Conservation (phyloP, 2,797 vertebrate genomes). For the Coregonus suidteri region DNA sequence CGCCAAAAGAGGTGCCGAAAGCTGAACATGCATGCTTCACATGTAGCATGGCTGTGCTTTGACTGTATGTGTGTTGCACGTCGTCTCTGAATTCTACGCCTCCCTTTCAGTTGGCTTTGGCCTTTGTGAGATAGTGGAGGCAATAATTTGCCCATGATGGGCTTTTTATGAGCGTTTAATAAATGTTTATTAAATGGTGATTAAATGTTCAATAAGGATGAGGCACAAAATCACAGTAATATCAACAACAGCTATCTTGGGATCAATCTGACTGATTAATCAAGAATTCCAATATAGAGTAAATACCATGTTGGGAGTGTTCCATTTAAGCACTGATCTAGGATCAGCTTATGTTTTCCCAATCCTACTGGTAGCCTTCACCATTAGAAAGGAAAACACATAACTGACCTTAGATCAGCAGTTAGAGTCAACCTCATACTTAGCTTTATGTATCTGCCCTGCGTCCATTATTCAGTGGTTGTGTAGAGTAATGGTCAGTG, state of each 20-base stretch:
- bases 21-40: background rate
- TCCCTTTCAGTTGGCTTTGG: background rate
- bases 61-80: background rate
- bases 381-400: background rate
- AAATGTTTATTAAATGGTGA: background rate
- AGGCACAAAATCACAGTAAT: background rate
- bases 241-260: too few species aligned
- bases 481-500: slow-evolving; percentile 32
- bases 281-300: too few species aligned
- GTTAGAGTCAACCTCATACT: background rate
- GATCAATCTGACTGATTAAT: too few species aligned
- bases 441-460: background rate
- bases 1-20: background rate
- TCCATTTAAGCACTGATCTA: background rate
- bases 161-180: background rate
- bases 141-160: background rate
- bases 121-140: background rate
- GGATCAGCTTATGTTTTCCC: background rate
- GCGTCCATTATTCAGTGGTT: slow-evolving; percentile 7
- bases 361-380: background rate
- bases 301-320: too few species aligned
- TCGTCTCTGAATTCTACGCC: background rate
- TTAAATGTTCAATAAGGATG: background rate
- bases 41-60: background rate
- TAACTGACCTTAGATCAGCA: background rate